Base-by-base conservation (phyloP, 2,888 invertebrate species). In the Sphaerophoria rueppellii region DNA sequence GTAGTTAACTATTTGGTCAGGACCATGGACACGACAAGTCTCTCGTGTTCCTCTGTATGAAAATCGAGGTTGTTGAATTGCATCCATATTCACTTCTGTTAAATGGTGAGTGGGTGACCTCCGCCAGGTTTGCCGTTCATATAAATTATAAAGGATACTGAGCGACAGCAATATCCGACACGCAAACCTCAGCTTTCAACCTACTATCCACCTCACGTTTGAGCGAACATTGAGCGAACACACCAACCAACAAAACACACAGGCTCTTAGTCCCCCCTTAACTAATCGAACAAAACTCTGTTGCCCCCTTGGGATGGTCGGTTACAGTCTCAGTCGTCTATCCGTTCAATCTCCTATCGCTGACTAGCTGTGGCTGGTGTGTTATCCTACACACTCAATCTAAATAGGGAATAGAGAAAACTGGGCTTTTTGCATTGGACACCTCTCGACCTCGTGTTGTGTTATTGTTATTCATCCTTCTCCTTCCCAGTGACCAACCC, bases 391-490 rank as follows among this genome's bases (percentile, higher is more conserved):
- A 37, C 12, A 37, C 24, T 12, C 14, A 5, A 58, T 63, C 61
- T 40, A 63, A 24, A 24, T 24, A 24, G 24, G 24, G 24, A 24
- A 54, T 43, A 61, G 6, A 65, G 46, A 54, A 58, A 37, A 34
- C 24, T 61, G 73, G 61, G 63, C 40, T 46, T 35, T 57, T 67
- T 43, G 58, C 77, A 24, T 46, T 43, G 73, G 81, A 78, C 72
- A 86, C 78, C 73, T 82, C 58, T 43, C 12, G 40, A 69, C 71
- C 81, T 86, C 24, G 24, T 24, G 24, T 24, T 24, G 24, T 83
- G 86, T 75, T 79, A 79, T 87, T 83, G 87, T 86, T 85, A 82
- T 87, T 87, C 82, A 83, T 87, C 70, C 87, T 83, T 0, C 48
- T 63, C 48, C 4, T 48, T 7, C 32, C 7, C 16, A 24, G 24